These are phyloP conservation scores for Actinia equina DNA, from an alignment of 64 coral and sea anemone species.

Conservation along the genomic window DNA sequence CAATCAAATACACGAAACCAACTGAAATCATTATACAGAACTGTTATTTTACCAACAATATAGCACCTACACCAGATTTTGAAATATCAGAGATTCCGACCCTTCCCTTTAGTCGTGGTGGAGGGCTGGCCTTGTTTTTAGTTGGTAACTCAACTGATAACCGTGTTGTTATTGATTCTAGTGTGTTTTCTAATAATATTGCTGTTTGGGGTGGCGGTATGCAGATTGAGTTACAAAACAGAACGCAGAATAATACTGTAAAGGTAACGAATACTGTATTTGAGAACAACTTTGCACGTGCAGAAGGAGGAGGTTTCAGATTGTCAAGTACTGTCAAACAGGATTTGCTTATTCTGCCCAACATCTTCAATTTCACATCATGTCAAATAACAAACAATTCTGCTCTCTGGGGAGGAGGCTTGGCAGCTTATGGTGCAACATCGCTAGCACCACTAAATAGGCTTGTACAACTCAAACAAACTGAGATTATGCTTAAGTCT, in stretches of 20 bases:
- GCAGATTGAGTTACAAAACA: conserved; percentile 31
- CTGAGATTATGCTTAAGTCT: background rate
- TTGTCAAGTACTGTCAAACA: background rate
- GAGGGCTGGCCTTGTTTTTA: conserved; percentile 72
- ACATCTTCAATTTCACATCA: conserved; percentile 15
- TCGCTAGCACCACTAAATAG: background rate
- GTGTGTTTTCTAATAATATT: conserved; percentile 43
- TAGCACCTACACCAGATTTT: conserved; percentile 49
- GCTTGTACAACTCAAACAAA: background rate
- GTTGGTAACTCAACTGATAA: conserved; percentile 60
- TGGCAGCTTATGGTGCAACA: conserved; percentile 59
- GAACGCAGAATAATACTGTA: conserved; percentile 52
- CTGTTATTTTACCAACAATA: conserved; percentile 54
- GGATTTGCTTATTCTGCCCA: background rate
- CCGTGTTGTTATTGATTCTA: conserved; percentile 53
- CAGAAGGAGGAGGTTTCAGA: conserved; percentile 52
- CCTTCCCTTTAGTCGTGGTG: conserved; percentile 87
- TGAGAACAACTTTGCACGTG: conserved; percentile 32
- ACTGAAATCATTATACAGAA: background rate
- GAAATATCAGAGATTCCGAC: conserved; percentile 42
- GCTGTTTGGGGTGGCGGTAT: conserved; percentile 76
- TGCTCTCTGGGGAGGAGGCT: conserved; percentile 58
- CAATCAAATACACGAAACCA: background rate
- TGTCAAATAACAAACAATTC: conserved; percentile 44
- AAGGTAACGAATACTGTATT: conserved; percentile 38